Evolutionary conservation across 2,888 invertebrate genomes (phyloP).

Genomic region (Gerris lacustris): DNA sequence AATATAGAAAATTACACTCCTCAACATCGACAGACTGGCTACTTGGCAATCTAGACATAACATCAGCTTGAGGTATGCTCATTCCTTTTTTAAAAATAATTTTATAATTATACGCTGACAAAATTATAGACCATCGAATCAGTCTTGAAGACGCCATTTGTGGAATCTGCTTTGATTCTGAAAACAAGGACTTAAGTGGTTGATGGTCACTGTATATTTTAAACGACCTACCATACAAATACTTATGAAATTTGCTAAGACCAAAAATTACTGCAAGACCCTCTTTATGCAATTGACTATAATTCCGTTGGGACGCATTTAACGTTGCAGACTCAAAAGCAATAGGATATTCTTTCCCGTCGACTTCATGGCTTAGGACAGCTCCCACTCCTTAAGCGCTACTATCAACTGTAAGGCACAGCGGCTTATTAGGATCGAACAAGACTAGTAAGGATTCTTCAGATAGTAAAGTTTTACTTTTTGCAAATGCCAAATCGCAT

Average conservation of each 20-base stretch:
- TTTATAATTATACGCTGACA: constrained; percentile 14
- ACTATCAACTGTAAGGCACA: constrained; percentile 19
- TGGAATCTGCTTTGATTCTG: constrained; percentile 9
- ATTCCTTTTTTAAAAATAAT: constrained; percentile 9
- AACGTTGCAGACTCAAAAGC: constrained; percentile 20
- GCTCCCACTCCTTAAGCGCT: constrained; percentile 22
- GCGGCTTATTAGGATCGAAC: constrained; percentile 19
- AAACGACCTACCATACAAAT: constrained; percentile 9
- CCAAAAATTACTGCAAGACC: constrained; percentile 17
- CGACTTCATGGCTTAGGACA: constrained; percentile 15
- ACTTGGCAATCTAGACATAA: constrained; percentile 12
- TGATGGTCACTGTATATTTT: constrained; percentile 12
- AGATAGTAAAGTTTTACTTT: constrained; percentile 9
- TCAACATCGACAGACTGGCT: not conserved
- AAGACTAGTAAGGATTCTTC: constrained; percentile 13
- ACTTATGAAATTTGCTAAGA: constrained; percentile 21
- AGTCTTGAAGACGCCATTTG: constrained; percentile 8
- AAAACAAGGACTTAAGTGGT: constrained; percentile 10
- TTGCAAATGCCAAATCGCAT: constrained; percentile 9
- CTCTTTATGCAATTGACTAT: constrained; percentile 19
- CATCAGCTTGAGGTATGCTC: constrained; percentile 14
- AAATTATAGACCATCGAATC: constrained; percentile 11
- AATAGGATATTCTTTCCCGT: constrained; percentile 12
- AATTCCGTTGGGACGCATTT: constrained; percentile 17
- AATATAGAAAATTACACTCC: constrained; percentile 13